phyloP scores from a whole-genome alignment of 2,113 vertebrate genomes.

The Hydrolagus affinis region DNA sequence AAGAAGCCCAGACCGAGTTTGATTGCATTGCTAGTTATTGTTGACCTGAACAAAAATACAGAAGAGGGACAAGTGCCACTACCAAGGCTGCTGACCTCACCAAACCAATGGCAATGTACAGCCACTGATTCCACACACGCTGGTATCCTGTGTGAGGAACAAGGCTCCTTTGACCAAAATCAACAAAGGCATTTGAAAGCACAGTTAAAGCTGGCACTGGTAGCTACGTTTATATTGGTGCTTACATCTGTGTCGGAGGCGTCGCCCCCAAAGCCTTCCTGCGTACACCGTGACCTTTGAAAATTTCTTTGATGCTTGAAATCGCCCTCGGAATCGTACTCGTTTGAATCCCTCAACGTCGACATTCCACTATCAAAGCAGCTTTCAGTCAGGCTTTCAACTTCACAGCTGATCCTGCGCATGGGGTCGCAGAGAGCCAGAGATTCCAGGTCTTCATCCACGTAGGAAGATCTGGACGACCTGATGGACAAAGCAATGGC shows the following conservation, averaged over 20 bases:
- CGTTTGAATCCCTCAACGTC: conserved; percentile 76
- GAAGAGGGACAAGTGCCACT: background rate
- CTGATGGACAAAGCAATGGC: conserved; percentile 44
- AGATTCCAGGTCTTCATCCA: conserved; percentile 72
- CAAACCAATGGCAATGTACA: background rate
- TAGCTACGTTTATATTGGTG: background rate
- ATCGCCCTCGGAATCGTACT: conserved; percentile 81
- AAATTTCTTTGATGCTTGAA: conserved; percentile 54
- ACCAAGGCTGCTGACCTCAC: too few relatives aligned
- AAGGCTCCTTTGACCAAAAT: background rate
- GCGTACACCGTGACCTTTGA: conserved; percentile 42
- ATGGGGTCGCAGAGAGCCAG: conserved; percentile 85
- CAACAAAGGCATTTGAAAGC: background rate
- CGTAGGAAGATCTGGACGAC: conserved; percentile 57
- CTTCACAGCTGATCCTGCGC: conserved; percentile 70
- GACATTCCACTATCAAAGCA: conserved; percentile 88
- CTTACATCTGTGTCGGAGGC: conserved; percentile 76
- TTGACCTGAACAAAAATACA: background rate
- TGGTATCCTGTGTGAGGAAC: background rate
- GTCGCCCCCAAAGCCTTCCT: conserved; percentile 57
- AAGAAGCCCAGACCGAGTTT: background rate
- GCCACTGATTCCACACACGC: background rate
- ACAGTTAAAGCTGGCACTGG: background rate
- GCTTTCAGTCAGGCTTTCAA: conserved; percentile 79
- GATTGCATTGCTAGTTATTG: background rate